Base-by-base conservation (phyloP, 2,797 vertebrate species). In the Myotis planiceps region DNA sequence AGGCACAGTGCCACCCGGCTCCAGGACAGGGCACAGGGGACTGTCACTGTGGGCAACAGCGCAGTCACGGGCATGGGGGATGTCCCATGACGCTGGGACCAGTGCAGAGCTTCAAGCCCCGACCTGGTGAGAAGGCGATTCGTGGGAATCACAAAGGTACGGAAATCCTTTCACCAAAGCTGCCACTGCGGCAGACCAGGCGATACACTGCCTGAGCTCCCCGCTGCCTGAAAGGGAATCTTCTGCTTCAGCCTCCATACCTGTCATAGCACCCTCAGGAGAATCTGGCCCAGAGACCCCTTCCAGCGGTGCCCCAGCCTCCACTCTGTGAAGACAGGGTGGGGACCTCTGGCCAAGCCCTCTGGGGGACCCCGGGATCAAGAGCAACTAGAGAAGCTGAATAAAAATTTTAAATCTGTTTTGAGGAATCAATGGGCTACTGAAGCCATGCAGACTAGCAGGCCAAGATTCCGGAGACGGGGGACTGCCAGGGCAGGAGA, bases 321-420 rank as follows among this genome's bases (percentile, higher is more conserved):
- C 55, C 1, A 7, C 0, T 15, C 23, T 10, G 2, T 45, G 69
- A 55, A 12, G 21, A 55, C 0, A 0, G 34, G 58, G 25, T 21
- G 29, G 39, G 25, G 3, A 4, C 15, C 42, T 71, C 71, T 47
- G 55, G 18, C 13, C 18, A 19, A 0, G 8, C 21, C 69, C 60
- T 21, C 45, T 14, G 13, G 13, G 39, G 51, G 47, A 25, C 16
- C 0, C 27, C 21, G 6, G 32, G 29, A 39, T 5, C 58, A 19
- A 66, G 80, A 72, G 74, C 29, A n/a, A 0, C 60, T 0, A 8
- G 8, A 47, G 37, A 37, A 42, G n/a, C 32, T 18, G 18, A 9
- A 5, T 5, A 16, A 39, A 25, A 6, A 34, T 4, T 27, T 39
- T 10, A 23, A n/a, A 37, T 66, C n/a, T 32, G 68, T 42, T 23